Conservation (phyloP, 2,797 vertebrate genomes). For the Crax fasciolata region DNA sequence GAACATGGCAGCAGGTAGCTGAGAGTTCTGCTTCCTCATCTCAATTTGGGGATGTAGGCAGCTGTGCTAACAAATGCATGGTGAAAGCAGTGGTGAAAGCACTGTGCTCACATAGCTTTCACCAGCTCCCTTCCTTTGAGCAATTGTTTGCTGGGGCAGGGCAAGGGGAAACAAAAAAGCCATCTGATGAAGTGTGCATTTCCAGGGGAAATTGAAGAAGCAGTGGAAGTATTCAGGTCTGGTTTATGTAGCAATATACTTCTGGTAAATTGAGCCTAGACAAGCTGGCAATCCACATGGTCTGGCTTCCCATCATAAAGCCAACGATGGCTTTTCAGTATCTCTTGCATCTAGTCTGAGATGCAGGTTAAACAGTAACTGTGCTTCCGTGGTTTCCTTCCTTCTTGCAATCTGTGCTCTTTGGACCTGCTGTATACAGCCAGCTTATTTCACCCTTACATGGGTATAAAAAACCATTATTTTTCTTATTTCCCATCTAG, state of each 20-base stretch:
- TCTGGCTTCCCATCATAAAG: rapidly evolving
- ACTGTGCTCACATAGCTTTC: rapidly evolving
- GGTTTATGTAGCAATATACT: neutral
- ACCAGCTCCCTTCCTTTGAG: neutral
- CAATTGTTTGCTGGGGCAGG: neutral
- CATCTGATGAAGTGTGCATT: neutral
- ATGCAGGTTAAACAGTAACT: conserved; percentile 63
- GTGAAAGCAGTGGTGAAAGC: neutral
- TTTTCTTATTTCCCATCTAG: neutral
- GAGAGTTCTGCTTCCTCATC: neutral
- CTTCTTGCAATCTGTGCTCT: neutral
- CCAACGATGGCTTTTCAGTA: rapidly evolving
- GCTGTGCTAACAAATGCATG: neutral
- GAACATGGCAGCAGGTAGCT: neutral
- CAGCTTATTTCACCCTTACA: neutral
- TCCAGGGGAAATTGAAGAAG: neutral
- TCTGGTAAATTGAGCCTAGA: neutral
- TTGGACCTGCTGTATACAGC: neutral
- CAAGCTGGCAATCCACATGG: neutral
- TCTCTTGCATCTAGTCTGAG: neutral
- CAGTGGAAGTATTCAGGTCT: neutral
- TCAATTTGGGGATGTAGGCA: neutral
- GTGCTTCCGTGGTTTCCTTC: neutral
- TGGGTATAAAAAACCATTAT: neutral
- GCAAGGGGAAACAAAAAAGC: neutral